Conservation (phyloP, 2,888 invertebrate species). For the Oconnorella tubifera region DNA sequence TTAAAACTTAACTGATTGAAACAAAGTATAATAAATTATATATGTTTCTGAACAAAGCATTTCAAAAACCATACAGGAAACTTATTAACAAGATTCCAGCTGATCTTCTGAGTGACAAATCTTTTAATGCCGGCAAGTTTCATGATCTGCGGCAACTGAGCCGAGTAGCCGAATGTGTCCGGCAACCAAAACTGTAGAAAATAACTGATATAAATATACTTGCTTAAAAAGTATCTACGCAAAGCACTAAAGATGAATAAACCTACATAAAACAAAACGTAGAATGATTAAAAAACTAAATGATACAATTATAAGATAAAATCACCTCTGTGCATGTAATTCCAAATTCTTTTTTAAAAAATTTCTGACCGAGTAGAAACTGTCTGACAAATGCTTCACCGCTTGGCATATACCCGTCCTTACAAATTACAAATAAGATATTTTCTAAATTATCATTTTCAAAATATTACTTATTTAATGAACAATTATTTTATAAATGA, state of each 20-base stretch:
- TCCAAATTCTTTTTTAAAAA: conserved; percentile 58
- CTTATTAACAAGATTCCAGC: conserved; percentile 60
- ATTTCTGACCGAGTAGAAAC: conserved; percentile 59
- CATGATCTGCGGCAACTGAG: conserved; percentile 60
- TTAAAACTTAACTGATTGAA: background rate
- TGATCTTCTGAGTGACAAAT: conserved; percentile 60
- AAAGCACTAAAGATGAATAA: no score
- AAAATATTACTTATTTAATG: no score
- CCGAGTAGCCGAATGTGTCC: conserved; percentile 61
- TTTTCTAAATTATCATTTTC: no score
- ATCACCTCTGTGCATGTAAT: conserved; percentile 55
- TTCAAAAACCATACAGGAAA: conserved; percentile 57
- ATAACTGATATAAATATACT: no score
- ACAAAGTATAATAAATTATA: background rate
- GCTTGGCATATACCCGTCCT: conserved; percentile 54
- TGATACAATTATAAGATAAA: no score
- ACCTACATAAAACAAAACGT: no score
- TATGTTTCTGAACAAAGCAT: background rate
- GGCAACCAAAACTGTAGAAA: conserved; percentile 61
- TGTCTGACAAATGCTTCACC: conserved; percentile 60
- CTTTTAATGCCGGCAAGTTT: conserved; percentile 55
- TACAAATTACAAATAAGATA: no score
- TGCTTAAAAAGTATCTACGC: no score
- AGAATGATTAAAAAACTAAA: no score
- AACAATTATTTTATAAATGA: no score